Evolutionary conservation across 2,888 invertebrate genomes (phyloP).

Genomic region (Celastrina argiolus): DNA sequence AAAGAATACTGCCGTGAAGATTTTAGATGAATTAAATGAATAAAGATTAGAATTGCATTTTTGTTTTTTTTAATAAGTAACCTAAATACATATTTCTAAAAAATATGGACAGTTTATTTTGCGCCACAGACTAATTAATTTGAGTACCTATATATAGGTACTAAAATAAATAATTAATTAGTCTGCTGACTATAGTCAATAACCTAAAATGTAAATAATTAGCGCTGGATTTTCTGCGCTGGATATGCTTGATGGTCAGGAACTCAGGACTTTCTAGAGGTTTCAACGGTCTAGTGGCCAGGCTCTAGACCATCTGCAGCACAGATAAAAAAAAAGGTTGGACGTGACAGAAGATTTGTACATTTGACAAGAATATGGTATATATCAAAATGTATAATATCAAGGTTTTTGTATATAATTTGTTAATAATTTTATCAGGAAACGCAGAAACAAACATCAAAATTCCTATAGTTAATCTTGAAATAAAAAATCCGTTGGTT

Average conservation of each 20-base stretch:
- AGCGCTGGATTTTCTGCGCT: too few species aligned
- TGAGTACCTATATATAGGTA: too few species aligned
- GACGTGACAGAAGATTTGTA: neutral
- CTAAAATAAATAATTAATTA: too few species aligned
- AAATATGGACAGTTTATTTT: too few species aligned
- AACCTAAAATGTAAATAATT: too few species aligned
- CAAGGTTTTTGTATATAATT: neutral
- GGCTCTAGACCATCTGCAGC: neutral
- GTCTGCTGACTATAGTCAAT: too few species aligned
- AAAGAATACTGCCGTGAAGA: slow-evolving; percentile 5
- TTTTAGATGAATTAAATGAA: slow-evolving; percentile 11
- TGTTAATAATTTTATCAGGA: neutral
- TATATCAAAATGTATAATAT: neutral
- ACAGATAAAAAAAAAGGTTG: neutral
- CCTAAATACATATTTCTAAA: too few species aligned
- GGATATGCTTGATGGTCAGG: too few species aligned
- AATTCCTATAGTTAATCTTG: neutral
- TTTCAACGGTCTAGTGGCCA: too few species aligned
- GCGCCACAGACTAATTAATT: too few species aligned
- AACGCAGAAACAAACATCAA: neutral
- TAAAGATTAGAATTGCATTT: neutral
- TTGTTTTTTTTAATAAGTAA: neutral
- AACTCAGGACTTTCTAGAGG: too few species aligned
- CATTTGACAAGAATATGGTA: neutral
- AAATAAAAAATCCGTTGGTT: neutral